Conservation (phyloP, 2,888 invertebrate species). For the Eupelmus urozonus region DNA sequence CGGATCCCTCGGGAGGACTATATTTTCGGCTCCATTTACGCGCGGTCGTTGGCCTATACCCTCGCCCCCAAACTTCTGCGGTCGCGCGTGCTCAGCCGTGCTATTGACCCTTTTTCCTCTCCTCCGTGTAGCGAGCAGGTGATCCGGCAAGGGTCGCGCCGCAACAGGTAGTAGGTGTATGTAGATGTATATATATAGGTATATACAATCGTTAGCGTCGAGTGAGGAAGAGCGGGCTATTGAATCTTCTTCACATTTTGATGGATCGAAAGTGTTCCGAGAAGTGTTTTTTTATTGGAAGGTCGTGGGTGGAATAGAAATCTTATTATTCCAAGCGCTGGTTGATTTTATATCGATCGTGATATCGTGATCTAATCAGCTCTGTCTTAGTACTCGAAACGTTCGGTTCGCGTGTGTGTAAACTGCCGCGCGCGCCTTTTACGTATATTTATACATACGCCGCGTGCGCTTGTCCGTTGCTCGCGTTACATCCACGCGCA, state of each 20-base stretch:
- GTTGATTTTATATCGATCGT: too few relatives aligned
- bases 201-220: too few relatives aligned
- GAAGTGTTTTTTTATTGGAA: too few relatives aligned
- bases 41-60: constrained; percentile 37
- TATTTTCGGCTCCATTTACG: background rate
- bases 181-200: too few relatives aligned
- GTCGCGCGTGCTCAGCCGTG: constrained; percentile 58
- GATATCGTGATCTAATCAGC: too few relatives aligned
- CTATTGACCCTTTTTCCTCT: constrained; percentile 75
- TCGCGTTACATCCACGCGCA: constrained; percentile 48
- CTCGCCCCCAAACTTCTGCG: constrained; percentile 46
- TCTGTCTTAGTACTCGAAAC: too few relatives aligned
- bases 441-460: constrained; percentile 38
- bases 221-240: too few relatives aligned
- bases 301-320: too few relatives aligned
- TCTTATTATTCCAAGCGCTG: too few relatives aligned
- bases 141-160: constrained; percentile 65
- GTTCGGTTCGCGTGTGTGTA: constrained; percentile 17
- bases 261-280: too few relatives aligned
- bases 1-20: background rate
- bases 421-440: constrained; percentile 24
- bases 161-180: too few relatives aligned
- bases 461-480: constrained; percentile 43
- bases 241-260: too few relatives aligned
- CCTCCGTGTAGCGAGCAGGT: constrained; percentile 67